Percentiles rank a stretch among this genome's conserved stretches.
These are phyloP conservation scores for Poliocrania exsul DNA, from an alignment of 2,797 vertebrate species.

Conservation along the genomic window DNA sequence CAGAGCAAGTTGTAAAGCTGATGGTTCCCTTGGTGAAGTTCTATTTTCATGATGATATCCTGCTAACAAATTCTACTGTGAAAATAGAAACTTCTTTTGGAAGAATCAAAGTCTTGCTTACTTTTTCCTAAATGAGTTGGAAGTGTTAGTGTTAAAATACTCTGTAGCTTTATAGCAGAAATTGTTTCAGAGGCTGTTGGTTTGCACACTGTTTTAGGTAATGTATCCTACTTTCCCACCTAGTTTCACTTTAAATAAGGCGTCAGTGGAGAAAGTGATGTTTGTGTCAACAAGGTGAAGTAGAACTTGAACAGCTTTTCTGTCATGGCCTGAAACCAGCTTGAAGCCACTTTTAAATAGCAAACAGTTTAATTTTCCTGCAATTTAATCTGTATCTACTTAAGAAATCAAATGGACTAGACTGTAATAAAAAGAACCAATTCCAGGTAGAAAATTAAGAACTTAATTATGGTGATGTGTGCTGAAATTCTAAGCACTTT, in stretches of 20 bases:
- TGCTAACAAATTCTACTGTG: conserved; percentile 39
- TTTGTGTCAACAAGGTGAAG: background rate
- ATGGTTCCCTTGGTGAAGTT: conserved; percentile 99
- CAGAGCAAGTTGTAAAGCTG: conserved; percentile 97
- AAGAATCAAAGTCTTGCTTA: background rate
- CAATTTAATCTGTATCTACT: background rate
- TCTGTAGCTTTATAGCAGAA: background rate
- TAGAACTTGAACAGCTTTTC: background rate
- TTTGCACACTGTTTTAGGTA: background rate
- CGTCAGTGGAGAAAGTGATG: background rate
- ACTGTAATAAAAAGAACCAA: background rate
- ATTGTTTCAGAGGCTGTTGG: background rate
- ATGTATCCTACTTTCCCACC: background rate
- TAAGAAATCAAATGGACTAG: background rate
- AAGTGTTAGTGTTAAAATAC: background rate
- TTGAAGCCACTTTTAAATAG: background rate
- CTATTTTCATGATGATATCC: conserved; percentile 99
- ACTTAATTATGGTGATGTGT: background rate
- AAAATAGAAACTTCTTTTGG: background rate
- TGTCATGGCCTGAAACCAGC: background rate
- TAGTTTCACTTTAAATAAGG: background rate
- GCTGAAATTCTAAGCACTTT: background rate
- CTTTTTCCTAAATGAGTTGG: background rate
- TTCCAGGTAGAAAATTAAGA: background rate
- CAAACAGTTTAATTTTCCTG: background rate